Evolutionary conservation across 2,888 invertebrate genomes (phyloP).

Genomic region (Leucozona laternaria): DNA sequence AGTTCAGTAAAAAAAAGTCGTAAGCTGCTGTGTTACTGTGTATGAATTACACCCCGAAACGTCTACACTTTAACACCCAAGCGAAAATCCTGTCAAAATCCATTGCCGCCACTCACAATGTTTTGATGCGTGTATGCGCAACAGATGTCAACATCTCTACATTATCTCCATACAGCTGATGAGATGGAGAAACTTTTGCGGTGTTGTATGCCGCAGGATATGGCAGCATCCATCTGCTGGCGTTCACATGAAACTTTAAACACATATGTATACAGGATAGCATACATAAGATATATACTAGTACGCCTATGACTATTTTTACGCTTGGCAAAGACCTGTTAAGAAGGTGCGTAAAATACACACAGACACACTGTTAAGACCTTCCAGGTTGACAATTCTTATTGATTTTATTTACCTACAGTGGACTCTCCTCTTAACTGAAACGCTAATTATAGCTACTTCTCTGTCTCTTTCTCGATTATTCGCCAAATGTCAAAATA

Average conservation of each 20-base stretch:
- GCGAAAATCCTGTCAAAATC: background rate
- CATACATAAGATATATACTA: background rate
- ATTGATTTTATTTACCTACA: no score
- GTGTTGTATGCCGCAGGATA: background rate
- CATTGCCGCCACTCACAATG: background rate
- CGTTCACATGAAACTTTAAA: background rate
- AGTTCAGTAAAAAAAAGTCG: background rate
- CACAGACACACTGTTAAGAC: no score
- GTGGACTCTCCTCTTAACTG: no score
- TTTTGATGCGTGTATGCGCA: background rate
- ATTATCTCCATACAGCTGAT: background rate
- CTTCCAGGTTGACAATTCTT: no score
- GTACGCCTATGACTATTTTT: background rate
- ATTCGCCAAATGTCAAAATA: no score
- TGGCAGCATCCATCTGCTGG: background rate
- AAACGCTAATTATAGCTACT: no score
- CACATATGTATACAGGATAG: background rate
- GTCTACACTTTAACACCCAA: background rate
- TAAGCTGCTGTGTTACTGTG: background rate
- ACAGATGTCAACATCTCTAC: background rate
- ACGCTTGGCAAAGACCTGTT: background rate
- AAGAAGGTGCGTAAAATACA: no score
- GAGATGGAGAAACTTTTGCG: background rate
- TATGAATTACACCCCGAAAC: background rate
- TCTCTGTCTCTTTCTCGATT: no score